Percentiles rank a stretch among this genome's conserved stretches.
Conservation (phyloP, 2,113 vertebrate species). For the Notarius lentiginosus region DNA sequence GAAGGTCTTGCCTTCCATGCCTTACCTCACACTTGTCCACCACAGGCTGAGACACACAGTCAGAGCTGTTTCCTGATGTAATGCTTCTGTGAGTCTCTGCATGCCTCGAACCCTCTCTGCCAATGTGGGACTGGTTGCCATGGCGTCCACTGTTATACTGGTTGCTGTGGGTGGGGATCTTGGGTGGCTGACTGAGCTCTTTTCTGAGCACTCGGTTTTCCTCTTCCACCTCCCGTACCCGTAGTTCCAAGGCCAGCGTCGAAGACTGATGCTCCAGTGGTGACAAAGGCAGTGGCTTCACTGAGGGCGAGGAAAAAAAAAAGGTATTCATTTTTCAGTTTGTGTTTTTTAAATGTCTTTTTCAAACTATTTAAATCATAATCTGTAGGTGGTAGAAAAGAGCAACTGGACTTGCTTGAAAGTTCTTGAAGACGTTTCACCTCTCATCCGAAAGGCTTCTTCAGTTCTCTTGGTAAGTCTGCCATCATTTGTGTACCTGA, state of each 20-base stretch:
- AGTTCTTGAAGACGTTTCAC: no score
- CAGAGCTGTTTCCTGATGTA: slow-evolving; percentile 83
- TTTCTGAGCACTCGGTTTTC: slow-evolving; percentile 87
- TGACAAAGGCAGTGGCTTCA: slow-evolving; percentile 87
- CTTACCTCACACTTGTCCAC: slow-evolving; percentile 98
- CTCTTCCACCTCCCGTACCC: slow-evolving; percentile 90
- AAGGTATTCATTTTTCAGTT: background rate
- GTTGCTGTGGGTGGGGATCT: slow-evolving; percentile 58
- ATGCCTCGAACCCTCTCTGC: slow-evolving; percentile 89
- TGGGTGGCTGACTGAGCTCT: slow-evolving; percentile 84
- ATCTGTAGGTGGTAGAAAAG: no score
- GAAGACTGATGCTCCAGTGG: slow-evolving; percentile 86
- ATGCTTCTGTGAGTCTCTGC: slow-evolving; percentile 84
- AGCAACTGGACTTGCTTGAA: no score
- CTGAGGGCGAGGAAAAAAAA: slow-evolving; percentile 67
- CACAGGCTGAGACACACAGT: slow-evolving; percentile 87
- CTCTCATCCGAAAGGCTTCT: no score
- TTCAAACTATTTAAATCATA: background rate
- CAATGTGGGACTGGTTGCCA: slow-evolving; percentile 85
- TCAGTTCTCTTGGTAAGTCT: no score
- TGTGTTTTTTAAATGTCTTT: background rate
- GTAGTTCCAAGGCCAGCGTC: slow-evolving; percentile 82
- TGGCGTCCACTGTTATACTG: slow-evolving; percentile 57
- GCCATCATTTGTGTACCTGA: no score
- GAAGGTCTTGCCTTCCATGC: background rate